Percentiles rank a stretch among this genome's conserved stretches.
These are phyloP conservation scores for Leptothorax acervorum DNA, from an alignment of 2,888 invertebrate species.

Conservation along the genomic window DNA sequence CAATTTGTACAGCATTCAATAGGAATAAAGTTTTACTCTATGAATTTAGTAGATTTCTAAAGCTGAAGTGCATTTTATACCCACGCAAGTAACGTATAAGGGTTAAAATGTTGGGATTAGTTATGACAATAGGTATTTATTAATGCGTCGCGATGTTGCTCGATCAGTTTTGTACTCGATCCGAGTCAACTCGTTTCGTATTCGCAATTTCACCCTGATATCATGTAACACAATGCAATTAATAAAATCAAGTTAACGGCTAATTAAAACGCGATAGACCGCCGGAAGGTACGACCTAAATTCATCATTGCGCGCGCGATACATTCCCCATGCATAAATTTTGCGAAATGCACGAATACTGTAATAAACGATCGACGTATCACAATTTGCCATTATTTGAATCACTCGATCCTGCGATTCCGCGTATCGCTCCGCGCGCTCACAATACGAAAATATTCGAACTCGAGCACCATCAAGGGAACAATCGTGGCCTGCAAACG, in stretches of 20 bases:
- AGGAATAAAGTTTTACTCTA: background rate
- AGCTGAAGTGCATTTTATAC: background rate
- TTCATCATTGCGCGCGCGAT: background rate
- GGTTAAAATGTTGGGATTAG: background rate
- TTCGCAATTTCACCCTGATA: background rate
- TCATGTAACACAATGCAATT: background rate
- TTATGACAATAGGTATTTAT: background rate
- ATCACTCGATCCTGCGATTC: background rate
- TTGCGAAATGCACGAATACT: background rate
- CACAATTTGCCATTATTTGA: background rate
- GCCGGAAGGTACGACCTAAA: background rate
- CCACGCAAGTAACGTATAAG: background rate
- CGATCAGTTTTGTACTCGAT: background rate
- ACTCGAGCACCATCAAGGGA: background rate
- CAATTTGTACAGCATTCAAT: no score
- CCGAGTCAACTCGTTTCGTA: background rate
- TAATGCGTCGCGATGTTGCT: background rate
- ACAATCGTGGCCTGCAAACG: background rate
- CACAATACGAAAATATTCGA: background rate
- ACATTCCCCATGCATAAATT: conserved; percentile 11
- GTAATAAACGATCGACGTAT: background rate
- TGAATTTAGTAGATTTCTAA: background rate
- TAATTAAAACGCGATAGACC: conserved; percentile 13
- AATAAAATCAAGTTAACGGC: conserved; percentile 21
- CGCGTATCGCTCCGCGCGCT: background rate